Evolutionary conservation across 2,888 invertebrate genomes (phyloP), one percentile per base, ranked within the genome.

Genomic region (Orgyia antiqua): DNA sequence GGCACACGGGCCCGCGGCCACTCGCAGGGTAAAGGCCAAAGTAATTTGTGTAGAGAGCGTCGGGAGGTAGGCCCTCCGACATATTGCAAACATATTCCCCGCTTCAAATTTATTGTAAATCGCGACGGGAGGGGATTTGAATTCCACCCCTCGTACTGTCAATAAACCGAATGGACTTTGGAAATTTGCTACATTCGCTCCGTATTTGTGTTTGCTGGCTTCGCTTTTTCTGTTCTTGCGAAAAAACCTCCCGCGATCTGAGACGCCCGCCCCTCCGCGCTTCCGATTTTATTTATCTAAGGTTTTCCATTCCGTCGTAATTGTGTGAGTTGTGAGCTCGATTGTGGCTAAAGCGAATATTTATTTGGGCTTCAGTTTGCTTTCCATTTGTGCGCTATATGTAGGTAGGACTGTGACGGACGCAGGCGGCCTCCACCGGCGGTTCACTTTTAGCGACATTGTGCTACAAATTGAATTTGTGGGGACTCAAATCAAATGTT

Each of bases 341-440:
- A 78, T 78, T 77, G 80, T 83, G 70, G 75, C 79, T 74, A 76
- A 72, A 82, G 74, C 78, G 82, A 83, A 84, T 84, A 82, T 84
- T 84, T 83, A 83, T 84, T 82, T 71, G 79, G 74, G 75, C 68
- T 67, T 65, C 60, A 62, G 77, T 80, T 75, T 73, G 68, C 70
- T 74, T 72, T 77, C 74, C 72, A 70, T 75, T 62, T 58, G 52
- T 46, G 43, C 38, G 43, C 40, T 31, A 24, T 40, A 20, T n/a
- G 29, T 25, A 17, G 17, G 26, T 36, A n/a, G 24, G 28, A 26
- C 4, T 32, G 38, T 31, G 28, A n/a, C n/a, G n/a, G n/a, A n/a
- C n/a, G n/a, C 36, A 35, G 29, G 24, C 29, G 42, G 29, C 28
- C 39, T 25, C 24, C 34, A 31, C 32, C 39, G 24, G 30, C 33